Percentiles rank a stretch among this genome's conserved stretches.
Conservation (phyloP, 2,888 invertebrate genomes). For the Agriopis marginaria region DNA sequence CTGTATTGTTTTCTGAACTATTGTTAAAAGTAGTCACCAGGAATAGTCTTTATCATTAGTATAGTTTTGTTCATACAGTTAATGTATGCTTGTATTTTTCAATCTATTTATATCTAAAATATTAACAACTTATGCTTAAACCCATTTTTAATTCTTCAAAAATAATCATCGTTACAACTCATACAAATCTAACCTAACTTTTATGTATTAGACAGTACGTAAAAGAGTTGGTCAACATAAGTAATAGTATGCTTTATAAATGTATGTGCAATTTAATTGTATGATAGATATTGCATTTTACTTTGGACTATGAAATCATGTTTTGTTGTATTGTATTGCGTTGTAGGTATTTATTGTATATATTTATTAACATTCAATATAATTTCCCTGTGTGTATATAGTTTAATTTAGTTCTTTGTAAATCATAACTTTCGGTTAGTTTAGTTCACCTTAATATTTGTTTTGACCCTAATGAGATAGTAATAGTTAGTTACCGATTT, state of each 20-base stretch:
- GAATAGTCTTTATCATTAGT: too few relatives aligned
- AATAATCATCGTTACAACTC: too few relatives aligned
- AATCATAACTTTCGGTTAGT: too few relatives aligned
- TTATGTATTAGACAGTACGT: background rate
- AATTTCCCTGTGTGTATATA: background rate
- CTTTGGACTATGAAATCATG: slow-evolving; percentile 4
- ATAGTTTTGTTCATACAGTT: too few relatives aligned
- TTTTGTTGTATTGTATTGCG: slow-evolving; percentile 6
- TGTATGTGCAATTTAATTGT: background rate
- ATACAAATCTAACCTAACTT: too few relatives aligned
- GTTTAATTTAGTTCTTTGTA: background rate
- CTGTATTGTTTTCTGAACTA: background rate
- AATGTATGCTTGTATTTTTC: too few relatives aligned
- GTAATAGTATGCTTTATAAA: background rate
- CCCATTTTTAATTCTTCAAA: too few relatives aligned
- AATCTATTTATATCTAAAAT: too few relatives aligned
- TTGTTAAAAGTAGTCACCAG: background rate
- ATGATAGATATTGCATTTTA: background rate
- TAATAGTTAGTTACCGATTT: too few relatives aligned
- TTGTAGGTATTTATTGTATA: background rate
- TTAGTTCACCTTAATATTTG: too few relatives aligned
- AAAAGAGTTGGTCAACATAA: background rate
- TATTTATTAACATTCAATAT: background rate
- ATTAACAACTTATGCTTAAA: too few relatives aligned
- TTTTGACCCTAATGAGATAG: too few relatives aligned